Evolutionary conservation across 92 coral and sea anemone genomes (phyloP), one percentile per base, ranked within the genome.

Genomic region (Umimayanthus kanabou): DNA sequence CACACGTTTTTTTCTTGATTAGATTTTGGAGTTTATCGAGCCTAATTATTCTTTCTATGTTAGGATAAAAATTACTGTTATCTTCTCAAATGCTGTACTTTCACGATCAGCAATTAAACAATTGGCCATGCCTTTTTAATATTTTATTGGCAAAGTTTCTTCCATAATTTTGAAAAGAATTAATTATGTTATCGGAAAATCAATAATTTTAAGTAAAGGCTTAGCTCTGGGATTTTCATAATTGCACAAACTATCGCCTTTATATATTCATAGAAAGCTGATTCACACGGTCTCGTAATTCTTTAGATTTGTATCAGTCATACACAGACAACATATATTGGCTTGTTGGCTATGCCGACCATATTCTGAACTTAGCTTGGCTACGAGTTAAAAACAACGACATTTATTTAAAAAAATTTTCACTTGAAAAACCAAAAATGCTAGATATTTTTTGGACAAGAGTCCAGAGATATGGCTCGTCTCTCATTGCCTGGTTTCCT

Each of bases 51-150:
- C 69, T 61, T 5, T 25, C 22, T 61, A 22, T 61, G 69, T 61
- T 20, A 20, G 25, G 26, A 30, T 33, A 18, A 73, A 73, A 73
- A 73, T 30, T 37, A 33, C 42, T 37, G 39, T 33, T 73, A 29
- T 30, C 33, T 29, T 9, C 47, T 57, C 65, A 50, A 45, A 25
- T 22, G 22, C 25, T 25, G 20, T 28, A 79, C 40, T 79, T 5
- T 4, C 37, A 33, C 2, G 37, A 33, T 33, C n/a, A 7, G 45
- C 66, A 49, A 25, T 79, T 79, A 53, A 79, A 79, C 23, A 29
- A 16, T n/a, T 53, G 65, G 43, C 65, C 82, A 79, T 79, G 82
- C 40, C 69, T 49, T 79, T 49, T 79, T 26, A 79, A 79, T 79
- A 79, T 47, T 79, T 79, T 25, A 79, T 53, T 79, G 65, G 82